Evolutionary conservation across 2,797 vertebrate species (phyloP), one percentile per base, ranked within the genome.

Genomic region (Tapirus indicus): DNA sequence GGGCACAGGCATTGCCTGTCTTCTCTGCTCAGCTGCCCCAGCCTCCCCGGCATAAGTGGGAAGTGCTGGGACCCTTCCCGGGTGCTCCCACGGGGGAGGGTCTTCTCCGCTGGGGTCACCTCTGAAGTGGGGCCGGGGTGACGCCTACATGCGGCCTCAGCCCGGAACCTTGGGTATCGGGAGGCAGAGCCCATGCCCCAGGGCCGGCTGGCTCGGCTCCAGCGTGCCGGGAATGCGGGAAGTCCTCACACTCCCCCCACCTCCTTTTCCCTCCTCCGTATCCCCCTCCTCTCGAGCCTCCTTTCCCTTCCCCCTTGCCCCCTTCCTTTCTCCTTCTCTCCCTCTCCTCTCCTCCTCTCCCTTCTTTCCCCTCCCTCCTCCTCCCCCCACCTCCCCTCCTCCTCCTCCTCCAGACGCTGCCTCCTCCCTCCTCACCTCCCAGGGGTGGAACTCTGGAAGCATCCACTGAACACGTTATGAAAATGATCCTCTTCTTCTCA

Each of bases 271-370:
- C n/a, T 56, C 14, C 12, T 32, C 64, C 12, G 2, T 13, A 16
- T 18, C 18, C 27, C 20, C 35, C 35, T 12, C 23, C 20, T 0
- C 58, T 41, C 38, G 38, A 38, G 38, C 58, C 1, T 25, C 23
- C 9, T 8, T 6, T 20, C 23, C 60, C 60, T 0, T 35, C 41
- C 16, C 14, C 4, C 1, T 38, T 1, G 13, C 0, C 8, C 4
- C 12, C 41, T 0, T 0, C 27, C 13, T 7, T 14, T 4, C 25
- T 0, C 1, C 7, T 0, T 7, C 2, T 7, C 14, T 21, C 0
- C 7, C 12, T 9, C n/a, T 85, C 68, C 78, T n/a, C 35, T 54
- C 41, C 10, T 11, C n/a, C 82, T 6, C 47, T 35, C 9, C 35
- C 0, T 16, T 23, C 23, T n/a, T 35, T 29, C 20, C 66, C 20